A percentile compares a stretch with the other conserved stretches of the same genome.
Conservation (phyloP, 2,113 vertebrate species). For the Stomatorhinus ivindoensis region DNA sequence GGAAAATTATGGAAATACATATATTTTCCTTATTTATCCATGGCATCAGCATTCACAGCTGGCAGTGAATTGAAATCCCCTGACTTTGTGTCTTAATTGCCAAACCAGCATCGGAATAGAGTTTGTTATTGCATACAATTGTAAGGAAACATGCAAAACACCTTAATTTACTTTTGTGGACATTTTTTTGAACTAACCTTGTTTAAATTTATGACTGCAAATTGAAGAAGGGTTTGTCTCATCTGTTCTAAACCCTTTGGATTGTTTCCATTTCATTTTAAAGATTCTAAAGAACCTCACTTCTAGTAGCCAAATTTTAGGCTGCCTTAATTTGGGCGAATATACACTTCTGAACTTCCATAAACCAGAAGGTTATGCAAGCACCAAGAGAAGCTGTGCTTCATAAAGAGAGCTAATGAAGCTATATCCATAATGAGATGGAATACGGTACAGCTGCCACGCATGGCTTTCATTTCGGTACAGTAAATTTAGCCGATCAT, state of each 20-base stretch:
- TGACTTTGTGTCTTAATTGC: constrained; percentile 19
- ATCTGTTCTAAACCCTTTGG: not conserved
- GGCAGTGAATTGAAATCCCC: constrained; percentile 22
- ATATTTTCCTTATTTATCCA: constrained; percentile 26
- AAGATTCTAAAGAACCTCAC: not conserved
- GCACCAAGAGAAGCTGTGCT: not conserved
- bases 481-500: not conserved
- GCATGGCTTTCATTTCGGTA: not conserved
- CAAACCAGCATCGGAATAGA: constrained; percentile 29
- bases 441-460: not conserved
- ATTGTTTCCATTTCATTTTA: not conserved
- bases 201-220: not conserved
- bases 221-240: not conserved
- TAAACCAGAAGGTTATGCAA: not conserved
- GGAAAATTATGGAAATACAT: not conserved
- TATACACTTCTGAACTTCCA: not conserved
- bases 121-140: constrained; percentile 25
- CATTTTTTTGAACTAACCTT: not conserved
- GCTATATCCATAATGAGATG: not conserved
- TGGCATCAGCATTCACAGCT: constrained; percentile 15
- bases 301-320: not conserved
- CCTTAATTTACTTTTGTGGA: constrained; percentile 37
- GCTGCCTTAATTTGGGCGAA: not conserved
- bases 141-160: constrained; percentile 11
- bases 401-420: not conserved